Evolutionary conservation across 2,113 vertebrate genomes (phyloP), one percentile per base, ranked within the genome.

Genomic region (Sapajus apella): DNA sequence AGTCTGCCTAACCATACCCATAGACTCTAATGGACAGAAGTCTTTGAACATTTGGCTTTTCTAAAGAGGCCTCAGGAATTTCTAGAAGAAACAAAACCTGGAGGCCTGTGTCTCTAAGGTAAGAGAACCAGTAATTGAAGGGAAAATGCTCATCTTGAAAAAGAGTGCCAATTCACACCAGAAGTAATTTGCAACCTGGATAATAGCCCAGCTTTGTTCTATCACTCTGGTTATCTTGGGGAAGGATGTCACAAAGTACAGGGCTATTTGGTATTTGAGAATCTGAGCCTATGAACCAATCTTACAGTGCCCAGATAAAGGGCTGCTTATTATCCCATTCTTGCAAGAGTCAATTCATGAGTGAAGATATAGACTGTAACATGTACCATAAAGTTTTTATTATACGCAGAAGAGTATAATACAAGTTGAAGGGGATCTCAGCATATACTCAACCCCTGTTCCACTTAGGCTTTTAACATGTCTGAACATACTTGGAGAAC

Each of bases 61-160:
- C 30, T 27, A 92, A 21, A 79, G 17, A 89, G n/a, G 27, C 18
- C 47, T 87, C 32, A 68, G 23, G 14, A 87, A 90, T 25, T 90
- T 72, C 32, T 27, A 27, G 16, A 61, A 64, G 47, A 87, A 56
- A 61, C 1, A 70, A 92, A 50, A 30, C 4, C 30, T 40, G 6
- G 30, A 55, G 2, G 18, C 30, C 64, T 88, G 61, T 66, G 83
- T 93, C 20, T 64, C 2, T 91, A 72, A 20, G 12, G 16, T 32
- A 37, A 90, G 55, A 84, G 4, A 12, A 86, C 43, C 43, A 85
- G 50, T 35, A 75, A 79, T 14, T 95, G 45, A 93, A 96, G 32
- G 23, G 6, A 79, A 88, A 95, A 47, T 68, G 55, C 2, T 94
- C 61, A 52, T 81, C 32, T 89, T 94, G 56, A 80, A 89, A 96